Evolutionary conservation across 2,113 vertebrate genomes (phyloP).

Genomic region (Calidris pugnax): DNA sequence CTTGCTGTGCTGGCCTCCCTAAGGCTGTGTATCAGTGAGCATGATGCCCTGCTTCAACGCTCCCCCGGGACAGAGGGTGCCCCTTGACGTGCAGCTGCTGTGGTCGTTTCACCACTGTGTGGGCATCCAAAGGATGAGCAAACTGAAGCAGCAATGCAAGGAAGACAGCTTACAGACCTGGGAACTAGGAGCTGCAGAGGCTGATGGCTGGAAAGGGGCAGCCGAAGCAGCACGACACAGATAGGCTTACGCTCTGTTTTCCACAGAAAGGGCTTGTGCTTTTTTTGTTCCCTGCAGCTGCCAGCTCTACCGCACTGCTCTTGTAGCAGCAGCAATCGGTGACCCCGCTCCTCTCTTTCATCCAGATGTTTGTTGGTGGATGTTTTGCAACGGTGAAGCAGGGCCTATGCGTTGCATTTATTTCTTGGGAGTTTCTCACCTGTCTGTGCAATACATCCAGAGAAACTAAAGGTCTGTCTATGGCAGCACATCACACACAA

Average conservation of each 20-base stretch:
- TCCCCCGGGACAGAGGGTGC: background rate
- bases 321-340: background rate
- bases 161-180: background rate
- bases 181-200: background rate
- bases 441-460: background rate
- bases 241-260: background rate
- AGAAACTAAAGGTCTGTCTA: background rate
- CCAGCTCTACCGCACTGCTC: background rate
- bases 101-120: background rate
- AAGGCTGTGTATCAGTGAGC: background rate
- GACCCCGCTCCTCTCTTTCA: background rate
- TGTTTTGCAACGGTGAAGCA: background rate
- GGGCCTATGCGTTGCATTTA: background rate
- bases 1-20: background rate
- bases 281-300: background rate
- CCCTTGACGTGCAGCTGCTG: background rate
- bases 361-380: background rate
- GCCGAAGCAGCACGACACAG: background rate
- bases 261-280: background rate
- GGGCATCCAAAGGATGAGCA: background rate
- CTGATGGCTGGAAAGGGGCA: background rate
- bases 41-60: background rate
- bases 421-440: background rate
- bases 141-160: background rate
- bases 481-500: background rate